A percentile compares a stretch with the other conserved stretches of the same genome.
Conservation (phyloP, 2,797 vertebrate genomes). For the Diceros bicornis region DNA sequence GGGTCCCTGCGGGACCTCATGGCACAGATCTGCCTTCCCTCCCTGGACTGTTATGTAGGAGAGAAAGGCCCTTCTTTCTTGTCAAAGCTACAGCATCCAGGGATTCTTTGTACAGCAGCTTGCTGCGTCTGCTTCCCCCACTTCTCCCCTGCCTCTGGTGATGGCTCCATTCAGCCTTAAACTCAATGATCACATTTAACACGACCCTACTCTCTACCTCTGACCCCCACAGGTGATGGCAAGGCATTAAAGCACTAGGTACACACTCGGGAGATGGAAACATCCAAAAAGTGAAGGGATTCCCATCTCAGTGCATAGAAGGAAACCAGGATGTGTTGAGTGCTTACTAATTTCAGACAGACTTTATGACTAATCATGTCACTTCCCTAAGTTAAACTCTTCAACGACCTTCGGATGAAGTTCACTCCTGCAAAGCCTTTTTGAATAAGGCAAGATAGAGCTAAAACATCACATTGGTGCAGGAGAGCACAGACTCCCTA, state of each 20-base stretch:
- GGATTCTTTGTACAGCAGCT: no score
- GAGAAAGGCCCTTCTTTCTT: background rate
- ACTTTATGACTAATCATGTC: background rate
- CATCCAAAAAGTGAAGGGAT: background rate
- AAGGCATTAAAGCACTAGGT: background rate
- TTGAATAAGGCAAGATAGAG: background rate
- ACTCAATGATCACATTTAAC: background rate
- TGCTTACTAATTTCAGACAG: background rate
- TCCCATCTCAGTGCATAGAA: background rate
- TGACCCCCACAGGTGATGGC: background rate
- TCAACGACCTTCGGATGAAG: background rate
- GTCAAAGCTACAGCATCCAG: fast-evolving
- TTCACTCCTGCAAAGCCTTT: background rate
- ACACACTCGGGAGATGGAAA: background rate
- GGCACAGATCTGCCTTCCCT: background rate
- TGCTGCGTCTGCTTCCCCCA: background rate
- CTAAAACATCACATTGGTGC: background rate
- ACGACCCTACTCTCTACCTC: background rate
- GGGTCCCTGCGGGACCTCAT: background rate
- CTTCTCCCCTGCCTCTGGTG: background rate
- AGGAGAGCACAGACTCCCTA: background rate
- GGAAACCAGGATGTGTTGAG: background rate
- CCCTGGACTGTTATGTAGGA: fast-evolving
- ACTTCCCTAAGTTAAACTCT: background rate
- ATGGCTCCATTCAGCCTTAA: background rate